Percentiles rank a stretch among this genome's conserved stretches.
Conservation (phyloP, 2,113 vertebrate species). For the Microtus pennsylvanicus region DNA sequence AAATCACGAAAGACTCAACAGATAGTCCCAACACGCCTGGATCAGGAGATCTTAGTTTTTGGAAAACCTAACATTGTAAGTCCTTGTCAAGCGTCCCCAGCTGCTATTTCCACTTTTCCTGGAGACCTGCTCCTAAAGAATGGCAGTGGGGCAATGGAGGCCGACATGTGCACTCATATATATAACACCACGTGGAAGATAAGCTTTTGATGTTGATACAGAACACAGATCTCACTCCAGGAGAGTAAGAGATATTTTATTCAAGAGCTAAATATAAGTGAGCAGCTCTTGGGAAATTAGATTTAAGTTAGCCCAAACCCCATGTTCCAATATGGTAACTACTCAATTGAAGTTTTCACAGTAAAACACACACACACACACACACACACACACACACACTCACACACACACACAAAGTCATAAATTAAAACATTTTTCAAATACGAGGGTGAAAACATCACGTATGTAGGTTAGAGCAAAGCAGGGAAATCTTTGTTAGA, state of each 20-base stretch:
- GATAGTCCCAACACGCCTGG: not conserved
- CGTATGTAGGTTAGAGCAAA: not conserved
- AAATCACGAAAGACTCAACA: slow-evolving; percentile 6
- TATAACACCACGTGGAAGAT: not conserved
- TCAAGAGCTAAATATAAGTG: not conserved
- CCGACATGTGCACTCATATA: not conserved
- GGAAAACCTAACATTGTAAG: not conserved
- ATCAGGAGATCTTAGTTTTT: not conserved
- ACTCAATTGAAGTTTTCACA: too few species aligned
- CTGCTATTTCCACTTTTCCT: not conserved
- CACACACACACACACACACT: too few species aligned
- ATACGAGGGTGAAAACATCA: not conserved
- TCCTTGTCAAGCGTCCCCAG: not conserved
- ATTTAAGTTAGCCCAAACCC: not conserved
- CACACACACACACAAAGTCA: not conserved
- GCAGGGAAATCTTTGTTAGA: not conserved
- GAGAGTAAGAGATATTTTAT: too few species aligned
- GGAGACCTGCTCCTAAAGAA: not conserved
- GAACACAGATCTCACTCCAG: too few species aligned
- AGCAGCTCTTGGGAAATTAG: not conserved
- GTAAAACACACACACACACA: not conserved
- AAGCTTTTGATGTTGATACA: not conserved
- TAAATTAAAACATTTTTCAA: not conserved
- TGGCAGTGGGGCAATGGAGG: not conserved
- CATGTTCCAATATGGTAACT: not conserved